Conservation (phyloP, 2,797 vertebrate genomes). For the Prionace glauca region DNA sequence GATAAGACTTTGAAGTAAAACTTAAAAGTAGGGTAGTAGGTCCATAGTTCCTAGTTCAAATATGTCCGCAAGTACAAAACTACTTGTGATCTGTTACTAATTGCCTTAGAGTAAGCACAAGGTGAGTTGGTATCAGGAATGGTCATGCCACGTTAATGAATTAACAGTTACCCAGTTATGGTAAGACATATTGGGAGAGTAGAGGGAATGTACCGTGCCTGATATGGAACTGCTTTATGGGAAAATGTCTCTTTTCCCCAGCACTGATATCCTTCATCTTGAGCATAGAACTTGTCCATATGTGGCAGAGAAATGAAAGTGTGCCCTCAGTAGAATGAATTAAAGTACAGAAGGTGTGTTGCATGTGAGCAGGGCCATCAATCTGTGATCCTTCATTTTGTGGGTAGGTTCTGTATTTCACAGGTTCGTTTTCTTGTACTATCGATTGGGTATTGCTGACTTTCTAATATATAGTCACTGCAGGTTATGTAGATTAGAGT, state of each 20-base stretch:
- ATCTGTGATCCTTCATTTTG: not conserved
- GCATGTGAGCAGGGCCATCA: not conserved
- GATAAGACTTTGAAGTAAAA: not conserved
- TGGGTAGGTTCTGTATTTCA: not conserved
- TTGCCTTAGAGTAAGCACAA: not conserved
- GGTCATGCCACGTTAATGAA: not conserved
- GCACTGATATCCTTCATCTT: not conserved
- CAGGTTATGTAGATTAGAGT: constrained; percentile 42
- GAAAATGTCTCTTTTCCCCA: not conserved
- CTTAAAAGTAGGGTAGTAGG: not conserved
- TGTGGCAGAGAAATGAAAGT: not conserved
- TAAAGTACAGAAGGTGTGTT: not conserved
- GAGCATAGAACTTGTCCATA: not conserved
- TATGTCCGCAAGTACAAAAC: not conserved
- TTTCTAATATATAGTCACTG: not conserved
- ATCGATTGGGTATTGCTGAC: not conserved
- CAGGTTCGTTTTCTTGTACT: not conserved
- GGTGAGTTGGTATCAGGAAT: not conserved
- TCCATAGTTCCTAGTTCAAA: not conserved
- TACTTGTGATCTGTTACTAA: not conserved
- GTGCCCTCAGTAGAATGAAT: not conserved
- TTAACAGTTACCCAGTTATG: not conserved
- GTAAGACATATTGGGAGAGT: not conserved
- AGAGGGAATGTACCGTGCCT: not conserved
- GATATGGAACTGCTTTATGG: not conserved